phyloP scores from a whole-genome alignment of 2,113 vertebrate genomes.

The Mus spicilegus region DNA sequence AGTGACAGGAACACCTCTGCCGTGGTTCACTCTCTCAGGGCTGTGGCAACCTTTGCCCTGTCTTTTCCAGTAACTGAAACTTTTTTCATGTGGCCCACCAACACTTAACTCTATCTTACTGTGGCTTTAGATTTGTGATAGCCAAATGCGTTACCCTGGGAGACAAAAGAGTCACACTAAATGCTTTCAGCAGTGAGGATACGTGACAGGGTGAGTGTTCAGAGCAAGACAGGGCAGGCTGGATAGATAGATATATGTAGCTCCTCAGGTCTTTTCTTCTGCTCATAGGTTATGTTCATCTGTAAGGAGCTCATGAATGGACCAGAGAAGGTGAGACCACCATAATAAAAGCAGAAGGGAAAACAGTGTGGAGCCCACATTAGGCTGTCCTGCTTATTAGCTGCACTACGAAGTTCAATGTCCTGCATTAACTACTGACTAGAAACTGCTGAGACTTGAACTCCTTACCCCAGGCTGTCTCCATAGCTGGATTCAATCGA shows the following conservation, averaged over 20 bases:
- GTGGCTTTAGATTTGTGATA: neutral
- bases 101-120: neutral
- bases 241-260: neutral
- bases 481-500: neutral
- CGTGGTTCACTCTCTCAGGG: neutral
- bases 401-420: accelerated
- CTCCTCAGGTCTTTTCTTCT: neutral
- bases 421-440: too few species aligned
- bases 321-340: neutral
- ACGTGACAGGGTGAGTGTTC: accelerated
- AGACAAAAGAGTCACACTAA: neutral
- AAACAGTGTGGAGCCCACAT: neutral
- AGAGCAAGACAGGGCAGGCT: accelerated
- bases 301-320: neutral
- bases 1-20: neutral
- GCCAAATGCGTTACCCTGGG: neutral
- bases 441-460: neutral
- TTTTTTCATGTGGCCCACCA: neutral
- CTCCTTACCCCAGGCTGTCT: neutral
- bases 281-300: neutral
- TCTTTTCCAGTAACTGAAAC: neutral
- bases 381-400: neutral
- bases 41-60: neutral
- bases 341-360: neutral
- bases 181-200: neutral